Evolutionary conservation across 2,888 invertebrate genomes (phyloP), one percentile per base, ranked within the genome.

Genomic region (Stomorhina lunata): DNA sequence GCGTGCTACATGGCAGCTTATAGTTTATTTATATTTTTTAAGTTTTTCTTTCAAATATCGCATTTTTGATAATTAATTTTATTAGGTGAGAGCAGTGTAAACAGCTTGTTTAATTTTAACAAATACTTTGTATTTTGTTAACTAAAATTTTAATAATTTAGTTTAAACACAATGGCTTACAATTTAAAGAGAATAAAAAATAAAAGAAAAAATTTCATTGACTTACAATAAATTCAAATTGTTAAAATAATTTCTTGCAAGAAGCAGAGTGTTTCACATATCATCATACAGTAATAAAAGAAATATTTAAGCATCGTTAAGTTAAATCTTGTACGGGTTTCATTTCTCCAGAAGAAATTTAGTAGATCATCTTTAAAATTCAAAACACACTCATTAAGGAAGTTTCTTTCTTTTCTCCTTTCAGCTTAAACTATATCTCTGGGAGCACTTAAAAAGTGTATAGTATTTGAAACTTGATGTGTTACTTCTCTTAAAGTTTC

Each of bases 361-460:
- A 45, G 53, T 32, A 78, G 72, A 72, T 80, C 72, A 66, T 53
- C 37, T 61, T 55, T 17, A 53, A 75, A 66, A 63, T 48, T 63
- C 45, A 71, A 37, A 37, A 50, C 25, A 34, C 48, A 50, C 27
- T 32, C 45, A 40, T 50, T 25, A 17, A 40, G 59, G 48, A 40
- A 66, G 20, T 45, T 9, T 20, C 40, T 15, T 48, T 59, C 9
- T 57, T 57, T 4, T 34, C 12, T 4, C 2, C 10, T 50, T 50
- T 61, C 4, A 15, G 63, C 32, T 59, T 92, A 95, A 89, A 95
- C 94, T 86, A 94, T 93, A 92, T 94, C 93, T 88, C 93, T 93
- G 81, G 95, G 95, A 84, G 95, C 94, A 85, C 94, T 94, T 85
- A 96, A 94, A 90, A 95, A 95, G 92, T 95, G 94, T 88, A 96